Conservation (phyloP, 1,140 invertebrate genomes). For the Nylanderia fulva region DNA sequence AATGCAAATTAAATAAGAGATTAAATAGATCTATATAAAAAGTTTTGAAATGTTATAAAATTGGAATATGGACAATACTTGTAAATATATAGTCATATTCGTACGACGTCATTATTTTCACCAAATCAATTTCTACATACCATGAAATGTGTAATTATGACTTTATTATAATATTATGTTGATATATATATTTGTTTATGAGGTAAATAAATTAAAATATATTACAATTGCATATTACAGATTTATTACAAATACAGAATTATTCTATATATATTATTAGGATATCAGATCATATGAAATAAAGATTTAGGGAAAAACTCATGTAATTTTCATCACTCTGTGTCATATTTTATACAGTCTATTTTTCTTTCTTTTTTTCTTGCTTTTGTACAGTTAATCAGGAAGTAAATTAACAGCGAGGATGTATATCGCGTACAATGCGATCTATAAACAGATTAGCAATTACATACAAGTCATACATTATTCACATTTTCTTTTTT, state of each 20-base stretch:
- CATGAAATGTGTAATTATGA: slow-evolving; percentile 15
- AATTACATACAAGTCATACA: slow-evolving; percentile 3
- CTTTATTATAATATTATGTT: slow-evolving; percentile 34
- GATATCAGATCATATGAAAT: neutral
- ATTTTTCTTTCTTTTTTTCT: neutral
- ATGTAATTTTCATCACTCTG: neutral
- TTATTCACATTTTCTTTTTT: slow-evolving; percentile 18
- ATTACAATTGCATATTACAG: slow-evolving; percentile 65
- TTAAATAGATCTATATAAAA: slow-evolving; percentile 11
- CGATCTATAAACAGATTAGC: neutral
- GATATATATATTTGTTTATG: slow-evolving; percentile 34
- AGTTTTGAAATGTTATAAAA: neutral
- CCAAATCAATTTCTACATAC: neutral
- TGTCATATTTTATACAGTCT: slow-evolving; percentile 36
- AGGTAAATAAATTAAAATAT: slow-evolving; percentile 40
- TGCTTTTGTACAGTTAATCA: slow-evolving; percentile 18
- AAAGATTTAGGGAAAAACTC: neutral
- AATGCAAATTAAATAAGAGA: neutral
- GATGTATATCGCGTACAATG: slow-evolving; percentile 11
- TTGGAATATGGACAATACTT: slow-evolving; percentile 21
- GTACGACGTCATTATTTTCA: neutral
- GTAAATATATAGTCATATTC: slow-evolving; percentile 22
- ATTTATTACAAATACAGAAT: slow-evolving; percentile 84
- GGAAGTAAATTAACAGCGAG: slow-evolving; percentile 6
- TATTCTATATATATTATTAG: slow-evolving; percentile 75